Percentiles rank a stretch among this genome's conserved stretches.
phyloP scores from a whole-genome alignment of 2,797 vertebrate genomes.

The Avahi laniger region DNA sequence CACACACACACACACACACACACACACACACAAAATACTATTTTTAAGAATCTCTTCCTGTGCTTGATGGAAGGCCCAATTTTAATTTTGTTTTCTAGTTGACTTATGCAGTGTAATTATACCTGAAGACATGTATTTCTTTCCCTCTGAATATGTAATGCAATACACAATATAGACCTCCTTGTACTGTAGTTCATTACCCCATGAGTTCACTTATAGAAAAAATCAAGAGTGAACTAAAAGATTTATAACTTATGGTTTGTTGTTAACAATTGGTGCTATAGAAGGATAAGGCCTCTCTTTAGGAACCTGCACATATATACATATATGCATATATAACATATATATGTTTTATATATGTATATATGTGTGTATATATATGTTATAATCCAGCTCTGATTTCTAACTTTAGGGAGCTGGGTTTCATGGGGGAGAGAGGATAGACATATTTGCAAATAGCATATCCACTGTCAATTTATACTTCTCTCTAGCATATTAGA shows the following conservation, averaged over 20 bases:
- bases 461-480: neutral
- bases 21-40: neutral
- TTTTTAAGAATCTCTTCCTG: neutral
- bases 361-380: neutral
- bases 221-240: neutral
- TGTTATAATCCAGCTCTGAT: neutral
- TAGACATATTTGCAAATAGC: neutral
- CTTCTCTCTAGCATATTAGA: neutral
- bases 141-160: neutral
- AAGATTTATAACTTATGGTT: neutral
- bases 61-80: neutral
- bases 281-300: neutral
- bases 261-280: neutral
- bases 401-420: neutral
- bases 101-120: neutral
- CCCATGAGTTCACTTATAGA: neutral
- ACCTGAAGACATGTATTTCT: neutral
- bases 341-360: neutral
- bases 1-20: too few species aligned
- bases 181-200: neutral
- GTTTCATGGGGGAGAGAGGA: neutral
- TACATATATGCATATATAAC: neutral
- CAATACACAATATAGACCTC: neutral
- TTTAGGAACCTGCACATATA: neutral
- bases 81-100: neutral